A percentile compares a stretch with the other conserved stretches of the same genome.
phyloP scores from a whole-genome alignment of 2,888 invertebrate genomes.

The Campaea margaritaria region DNA sequence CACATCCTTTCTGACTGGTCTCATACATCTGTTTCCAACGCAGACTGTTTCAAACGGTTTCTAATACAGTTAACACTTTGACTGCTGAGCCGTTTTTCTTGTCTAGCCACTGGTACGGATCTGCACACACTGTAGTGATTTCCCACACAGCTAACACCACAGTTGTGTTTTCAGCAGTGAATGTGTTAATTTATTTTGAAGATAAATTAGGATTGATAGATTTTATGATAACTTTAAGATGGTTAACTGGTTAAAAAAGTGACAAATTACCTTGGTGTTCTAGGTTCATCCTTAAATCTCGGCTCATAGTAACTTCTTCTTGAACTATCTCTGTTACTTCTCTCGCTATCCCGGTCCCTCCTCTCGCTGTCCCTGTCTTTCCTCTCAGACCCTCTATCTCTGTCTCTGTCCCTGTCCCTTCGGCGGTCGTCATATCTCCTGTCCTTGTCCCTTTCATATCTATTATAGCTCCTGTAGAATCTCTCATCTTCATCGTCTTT shows the following conservation, averaged over 20 bases:
- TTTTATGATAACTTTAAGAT: not conserved
- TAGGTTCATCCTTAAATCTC: slow-evolving; percentile 93
- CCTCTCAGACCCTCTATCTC: slow-evolving; percentile 57
- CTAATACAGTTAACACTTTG: too few species aligned
- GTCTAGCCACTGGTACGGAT: too few species aligned
- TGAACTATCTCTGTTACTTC: slow-evolving; percentile 67
- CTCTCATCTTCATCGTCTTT: slow-evolving; percentile 72
- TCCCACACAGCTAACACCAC: too few species aligned
- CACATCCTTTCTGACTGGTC: too few species aligned
- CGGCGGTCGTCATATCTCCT: slow-evolving; percentile 59
- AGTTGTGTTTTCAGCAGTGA: too few species aligned
- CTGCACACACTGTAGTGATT: too few species aligned
- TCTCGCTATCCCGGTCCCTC: slow-evolving; percentile 61
- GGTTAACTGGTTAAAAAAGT: not conserved
- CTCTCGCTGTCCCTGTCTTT: slow-evolving; percentile 57
- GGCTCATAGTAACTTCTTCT: slow-evolving; percentile 84
- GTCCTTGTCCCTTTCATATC: slow-evolving; percentile 58
- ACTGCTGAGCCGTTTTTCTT: too few species aligned
- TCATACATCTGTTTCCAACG: too few species aligned
- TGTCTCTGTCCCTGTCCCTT: slow-evolving; percentile 48
- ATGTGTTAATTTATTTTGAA: too few species aligned
- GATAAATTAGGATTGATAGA: too few species aligned
- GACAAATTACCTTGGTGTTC: slow-evolving; percentile 89
- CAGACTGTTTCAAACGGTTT: too few species aligned
- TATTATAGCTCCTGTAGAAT: slow-evolving; percentile 66